Percentiles rank a stretch among this genome's conserved stretches.
phyloP scores from a whole-genome alignment of 1,140 invertebrate genomes.

The Caenorhabditis latens region DNA sequence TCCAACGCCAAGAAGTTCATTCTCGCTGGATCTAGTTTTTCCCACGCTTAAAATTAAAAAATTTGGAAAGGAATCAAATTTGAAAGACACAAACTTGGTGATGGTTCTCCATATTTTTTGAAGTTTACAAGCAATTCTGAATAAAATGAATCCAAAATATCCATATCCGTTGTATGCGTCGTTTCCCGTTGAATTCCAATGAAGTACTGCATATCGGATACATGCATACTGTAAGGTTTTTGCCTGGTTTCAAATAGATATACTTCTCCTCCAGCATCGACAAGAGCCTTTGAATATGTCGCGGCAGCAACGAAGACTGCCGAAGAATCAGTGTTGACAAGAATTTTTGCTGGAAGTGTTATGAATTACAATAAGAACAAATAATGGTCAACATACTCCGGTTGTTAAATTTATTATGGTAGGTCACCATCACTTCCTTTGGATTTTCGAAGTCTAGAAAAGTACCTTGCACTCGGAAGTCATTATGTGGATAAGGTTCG shows the following conservation, averaged over 20 bases:
- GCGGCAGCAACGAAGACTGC: not conserved
- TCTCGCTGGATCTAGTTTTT: not conserved
- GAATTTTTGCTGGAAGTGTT: not conserved
- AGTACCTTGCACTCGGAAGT: not conserved
- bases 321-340: not conserved
- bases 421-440: not conserved
- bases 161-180: not conserved
- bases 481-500: not conserved
- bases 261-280: not conserved
- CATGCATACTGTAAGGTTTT: not conserved
- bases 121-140: slow-evolving; percentile 1
- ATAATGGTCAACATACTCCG: not conserved
- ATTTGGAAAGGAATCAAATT: too few relatives aligned
- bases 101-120: not conserved
- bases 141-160: slow-evolving; percentile 22
- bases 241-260: not conserved
- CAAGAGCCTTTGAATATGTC: not conserved
- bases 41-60: not conserved
- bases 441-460: not conserved
- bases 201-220: slow-evolving; percentile 17
- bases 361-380: not conserved
- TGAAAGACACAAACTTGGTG: not conserved
- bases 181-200: not conserved
- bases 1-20: not conserved
- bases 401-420: not conserved